Evolutionary conservation across 2,113 vertebrate species (phyloP).

Genomic region (Cyanoliseus patagonus): DNA sequence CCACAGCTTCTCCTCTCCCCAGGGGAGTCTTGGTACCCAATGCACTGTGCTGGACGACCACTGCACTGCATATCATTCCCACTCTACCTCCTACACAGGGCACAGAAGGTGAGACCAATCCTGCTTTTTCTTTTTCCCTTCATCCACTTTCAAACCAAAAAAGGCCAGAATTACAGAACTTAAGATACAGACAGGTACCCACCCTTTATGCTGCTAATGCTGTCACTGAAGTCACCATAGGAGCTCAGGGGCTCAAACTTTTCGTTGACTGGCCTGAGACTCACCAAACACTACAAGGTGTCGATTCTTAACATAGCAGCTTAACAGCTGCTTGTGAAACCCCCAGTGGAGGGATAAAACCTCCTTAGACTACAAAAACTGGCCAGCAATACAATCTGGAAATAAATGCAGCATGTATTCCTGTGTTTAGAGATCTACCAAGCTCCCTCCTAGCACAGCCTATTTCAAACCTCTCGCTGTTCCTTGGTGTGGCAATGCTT

Average conservation of each 20-base stretch:
- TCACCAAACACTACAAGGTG: background rate
- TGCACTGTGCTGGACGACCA: background rate
- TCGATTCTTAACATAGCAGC: background rate
- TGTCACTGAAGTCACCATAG: background rate
- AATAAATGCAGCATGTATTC: background rate
- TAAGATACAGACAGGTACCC: background rate
- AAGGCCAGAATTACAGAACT: background rate
- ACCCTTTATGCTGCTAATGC: background rate
- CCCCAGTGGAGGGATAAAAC: background rate
- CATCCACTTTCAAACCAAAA: background rate
- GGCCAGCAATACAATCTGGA: background rate
- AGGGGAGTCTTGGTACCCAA: background rate
- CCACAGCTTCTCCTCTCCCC: background rate
- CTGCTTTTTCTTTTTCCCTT: background rate
- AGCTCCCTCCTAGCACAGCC: background rate
- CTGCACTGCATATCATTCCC: rapidly evolving
- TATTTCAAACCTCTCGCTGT: background rate
- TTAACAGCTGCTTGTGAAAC: background rate
- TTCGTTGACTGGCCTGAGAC: background rate
- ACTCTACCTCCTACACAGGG: too few relatives aligned
- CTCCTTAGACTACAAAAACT: background rate
- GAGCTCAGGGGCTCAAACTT: background rate
- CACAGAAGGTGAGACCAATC: background rate
- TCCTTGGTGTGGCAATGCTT: background rate
- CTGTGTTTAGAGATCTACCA: background rate